A percentile compares a stretch with the other conserved stretches of the same genome.
phyloP scores from a whole-genome alignment of 1,140 invertebrate genomes.

The Drosophila tristis region DNA sequence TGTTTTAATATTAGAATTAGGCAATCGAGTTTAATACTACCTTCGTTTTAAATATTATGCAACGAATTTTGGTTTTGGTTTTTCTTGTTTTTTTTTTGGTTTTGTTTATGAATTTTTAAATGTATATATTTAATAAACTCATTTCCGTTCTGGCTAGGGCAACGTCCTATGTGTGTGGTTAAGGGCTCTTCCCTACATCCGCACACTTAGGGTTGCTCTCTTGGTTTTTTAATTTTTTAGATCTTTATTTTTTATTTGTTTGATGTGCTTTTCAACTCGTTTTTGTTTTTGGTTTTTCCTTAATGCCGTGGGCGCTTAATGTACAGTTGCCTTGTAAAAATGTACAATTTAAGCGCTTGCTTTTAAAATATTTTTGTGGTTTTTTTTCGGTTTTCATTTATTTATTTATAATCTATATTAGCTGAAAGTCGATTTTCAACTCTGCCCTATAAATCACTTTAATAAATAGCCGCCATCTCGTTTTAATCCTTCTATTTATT shows the following conservation, averaged over 20 bases:
- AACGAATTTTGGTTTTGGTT: conserved; percentile 74
- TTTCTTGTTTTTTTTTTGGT: conserved; percentile 42
- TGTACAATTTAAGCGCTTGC: conserved; percentile 80
- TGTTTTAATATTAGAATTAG: conserved; percentile 84
- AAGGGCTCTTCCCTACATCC: conserved; percentile 25
- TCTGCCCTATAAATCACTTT: conserved; percentile 70
- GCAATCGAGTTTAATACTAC: conserved; percentile 84
- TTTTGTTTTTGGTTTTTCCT: conserved; percentile 48
- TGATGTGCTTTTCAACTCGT: conserved; percentile 73
- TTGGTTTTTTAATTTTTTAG: conserved; percentile 41
- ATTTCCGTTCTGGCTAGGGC: conserved; percentile 77
- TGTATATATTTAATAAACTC: conserved; percentile 81
- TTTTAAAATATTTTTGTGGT: conserved; percentile 70
- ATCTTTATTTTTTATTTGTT: conserved; percentile 44
- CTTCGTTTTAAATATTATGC: conserved; percentile 83
- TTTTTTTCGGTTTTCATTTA: conserved; percentile 40
- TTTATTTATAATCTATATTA: conserved; percentile 76
- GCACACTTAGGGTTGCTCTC: conserved; percentile 52
- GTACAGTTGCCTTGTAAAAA: conserved; percentile 82
- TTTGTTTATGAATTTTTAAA: conserved; percentile 76
- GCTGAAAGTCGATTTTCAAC: conserved; percentile 57
- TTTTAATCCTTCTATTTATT: conserved; percentile 42
- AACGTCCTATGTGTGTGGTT: conserved; percentile 53
- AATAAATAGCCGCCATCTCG: conserved; percentile 61
- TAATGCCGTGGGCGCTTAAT: conserved; percentile 80